phyloP scores from a whole-genome alignment of 2,113 vertebrate species.

The Butorides virescens region DNA sequence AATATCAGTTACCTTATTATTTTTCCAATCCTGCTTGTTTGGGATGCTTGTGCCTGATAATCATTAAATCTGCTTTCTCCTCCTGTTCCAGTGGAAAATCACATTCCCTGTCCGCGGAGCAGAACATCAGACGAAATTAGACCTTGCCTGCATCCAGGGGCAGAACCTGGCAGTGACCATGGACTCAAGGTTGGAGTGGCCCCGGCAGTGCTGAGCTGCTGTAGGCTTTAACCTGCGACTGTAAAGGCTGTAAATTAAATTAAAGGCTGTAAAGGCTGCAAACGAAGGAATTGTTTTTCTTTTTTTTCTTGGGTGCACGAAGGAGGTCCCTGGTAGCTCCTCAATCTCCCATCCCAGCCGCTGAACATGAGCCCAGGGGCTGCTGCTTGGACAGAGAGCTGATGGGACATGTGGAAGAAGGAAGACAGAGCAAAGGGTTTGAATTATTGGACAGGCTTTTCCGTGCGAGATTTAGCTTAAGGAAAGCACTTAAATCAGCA shows the following conservation, averaged over 20 bases:
- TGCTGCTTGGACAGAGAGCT: neutral
- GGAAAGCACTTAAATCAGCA: neutral
- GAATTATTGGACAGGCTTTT: neutral
- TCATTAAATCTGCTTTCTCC: neutral
- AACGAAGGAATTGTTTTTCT: neutral
- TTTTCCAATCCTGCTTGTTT: neutral
- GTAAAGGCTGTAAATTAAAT: neutral
- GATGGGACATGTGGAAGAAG: neutral
- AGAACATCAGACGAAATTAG: neutral
- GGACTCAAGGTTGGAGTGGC: neutral
- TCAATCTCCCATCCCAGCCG: neutral
- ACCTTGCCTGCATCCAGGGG: neutral
- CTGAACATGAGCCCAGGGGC: neutral
- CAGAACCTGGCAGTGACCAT: neutral
- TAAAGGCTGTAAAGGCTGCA: neutral
- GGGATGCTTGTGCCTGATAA: neutral
- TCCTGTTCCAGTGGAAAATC: neutral
- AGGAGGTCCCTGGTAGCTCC: neutral
- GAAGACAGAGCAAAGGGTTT: neutral
- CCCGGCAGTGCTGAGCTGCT: neutral
- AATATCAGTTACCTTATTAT: slow-evolving; percentile 38
- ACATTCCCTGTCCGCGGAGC: neutral
- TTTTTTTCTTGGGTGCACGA: neutral
- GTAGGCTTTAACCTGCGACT: neutral
- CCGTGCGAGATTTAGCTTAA: neutral